Evolutionary conservation across 1,140 invertebrate genomes (phyloP), one percentile per base, ranked within the genome.

Genomic region (Elymnias hypermnestra): DNA sequence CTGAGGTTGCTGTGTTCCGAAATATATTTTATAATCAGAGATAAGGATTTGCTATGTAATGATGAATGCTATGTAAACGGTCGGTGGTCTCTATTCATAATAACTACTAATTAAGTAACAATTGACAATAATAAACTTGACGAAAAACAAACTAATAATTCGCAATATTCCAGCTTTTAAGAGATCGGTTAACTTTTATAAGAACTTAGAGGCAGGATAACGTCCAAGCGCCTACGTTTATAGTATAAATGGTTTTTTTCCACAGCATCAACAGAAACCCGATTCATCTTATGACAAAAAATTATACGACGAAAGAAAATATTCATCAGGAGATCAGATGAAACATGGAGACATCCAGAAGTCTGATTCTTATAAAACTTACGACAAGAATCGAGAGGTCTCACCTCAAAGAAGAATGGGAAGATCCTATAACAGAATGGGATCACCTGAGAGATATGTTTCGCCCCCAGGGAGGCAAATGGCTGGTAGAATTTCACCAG

Each of bases 281-380:
- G n/a, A 15, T 19, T 15, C 6, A 7, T 9, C 3, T 4, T 50
- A 26, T 17, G 47, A 50, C 8, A 46, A 53, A 28, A 53, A 53
- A 28, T 28, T 9, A 5, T 46, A 53, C 23, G 52, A 63, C 7
- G 54, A 59, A 2, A 43, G 57, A 19, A 54, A 56, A 15, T 52
- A 55, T 41, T 2, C 13, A 22, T 13, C 39, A 29, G 22, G 2
- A 37, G 1, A 49, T 49, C 13, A 18, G 38, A 28, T 13, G 5
- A 39, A 48, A 9, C 18, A 28, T 3, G 17, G 51, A 14, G 25
- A 41, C 3, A 14, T 13, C n/a, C n/a, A 19, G 3, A 49, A 46
- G 19, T 8, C 31, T 6, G 44, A 56, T 8, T 4, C 22, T 9
- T 53, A 47, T 19, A 50, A 53, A 10, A 42, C 47, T 4, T 58